Evolutionary conservation across 2,113 vertebrate genomes (phyloP), one percentile per base, ranked within the genome.

Genomic region (Sinocyclocheilus anophthalmus): DNA sequence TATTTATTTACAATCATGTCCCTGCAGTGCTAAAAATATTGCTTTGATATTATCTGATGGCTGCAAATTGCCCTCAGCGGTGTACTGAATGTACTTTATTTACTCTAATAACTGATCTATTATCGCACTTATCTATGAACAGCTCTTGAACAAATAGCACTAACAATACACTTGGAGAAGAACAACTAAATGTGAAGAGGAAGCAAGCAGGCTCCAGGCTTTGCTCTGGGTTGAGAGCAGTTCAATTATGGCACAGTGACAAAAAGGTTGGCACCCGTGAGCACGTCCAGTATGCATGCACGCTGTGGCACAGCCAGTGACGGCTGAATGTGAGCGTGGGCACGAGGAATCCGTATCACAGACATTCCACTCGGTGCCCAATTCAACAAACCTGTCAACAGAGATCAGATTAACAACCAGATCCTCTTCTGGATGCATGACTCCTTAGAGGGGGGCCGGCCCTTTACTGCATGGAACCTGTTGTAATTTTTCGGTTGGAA

Each of bases 341-440:
- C n/a, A n/a, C n/a, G n/a, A n/a, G n/a, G n/a, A n/a, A n/a, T n/a
- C n/a, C n/a, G n/a, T n/a, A n/a, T n/a, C n/a, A n/a, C 12, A 39
- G 5, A 69, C 26, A 18, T n/a, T n/a, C 39, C 61, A 48, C 42
- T 24, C 39, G n/a, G 22, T 48, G 79, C 33, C 83, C 84, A 53
- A 76, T 55, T 72, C 76, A 77, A 79, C 59, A 83, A 81, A 88
- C 84, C 86, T 90, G 89, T 88, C 88, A 87, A 73, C 85, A 84
- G 85, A 84, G 85, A 90, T 91, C 70, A 88, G 89, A 89, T 89
- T 88, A 89, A 85, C 76, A 55, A n/a, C 22, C 45, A 81, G 76
- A 88, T 88, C 76, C 81, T n/a, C 75, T 87, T 72, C 81, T 87
- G 86, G 81, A 85, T n/a, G n/a, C n/a, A n/a, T n/a, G n/a, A n/a